Evolutionary conservation across 2,113 vertebrate species (phyloP).

Genomic region (Dendrocopos noguchii): DNA sequence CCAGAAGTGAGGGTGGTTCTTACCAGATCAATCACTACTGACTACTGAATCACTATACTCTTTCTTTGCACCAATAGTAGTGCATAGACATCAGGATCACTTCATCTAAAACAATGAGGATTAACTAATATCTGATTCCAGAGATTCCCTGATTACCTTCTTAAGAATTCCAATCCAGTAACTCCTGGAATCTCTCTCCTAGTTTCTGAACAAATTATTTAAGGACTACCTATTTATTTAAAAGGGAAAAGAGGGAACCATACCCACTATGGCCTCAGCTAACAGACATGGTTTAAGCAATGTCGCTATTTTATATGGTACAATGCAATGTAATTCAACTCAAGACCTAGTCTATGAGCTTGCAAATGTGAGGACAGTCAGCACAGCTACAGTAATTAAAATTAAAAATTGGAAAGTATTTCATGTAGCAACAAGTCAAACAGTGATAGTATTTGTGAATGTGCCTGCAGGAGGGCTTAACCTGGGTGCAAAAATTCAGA

Average conservation of each 20-base stretch:
- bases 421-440: background rate
- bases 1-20: background rate
- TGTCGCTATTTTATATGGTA: background rate
- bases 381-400: background rate
- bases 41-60: background rate
- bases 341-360: background rate
- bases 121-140: background rate
- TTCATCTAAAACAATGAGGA: background rate
- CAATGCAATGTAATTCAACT: background rate
- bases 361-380: background rate
- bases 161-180: background rate
- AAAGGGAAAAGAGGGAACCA: background rate
- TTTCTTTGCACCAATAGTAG: background rate
- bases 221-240: background rate
- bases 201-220: background rate
- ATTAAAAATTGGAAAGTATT: background rate
- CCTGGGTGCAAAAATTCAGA: background rate
- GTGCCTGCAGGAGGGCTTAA: background rate
- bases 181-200: background rate
- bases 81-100: background rate
- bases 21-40: background rate
- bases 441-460: background rate
- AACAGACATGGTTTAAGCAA: background rate
- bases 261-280: background rate
- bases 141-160: background rate